These are phyloP conservation scores for Eupithecia exiguata DNA, from an alignment of 2,888 invertebrate species.

Conservation along the genomic window DNA sequence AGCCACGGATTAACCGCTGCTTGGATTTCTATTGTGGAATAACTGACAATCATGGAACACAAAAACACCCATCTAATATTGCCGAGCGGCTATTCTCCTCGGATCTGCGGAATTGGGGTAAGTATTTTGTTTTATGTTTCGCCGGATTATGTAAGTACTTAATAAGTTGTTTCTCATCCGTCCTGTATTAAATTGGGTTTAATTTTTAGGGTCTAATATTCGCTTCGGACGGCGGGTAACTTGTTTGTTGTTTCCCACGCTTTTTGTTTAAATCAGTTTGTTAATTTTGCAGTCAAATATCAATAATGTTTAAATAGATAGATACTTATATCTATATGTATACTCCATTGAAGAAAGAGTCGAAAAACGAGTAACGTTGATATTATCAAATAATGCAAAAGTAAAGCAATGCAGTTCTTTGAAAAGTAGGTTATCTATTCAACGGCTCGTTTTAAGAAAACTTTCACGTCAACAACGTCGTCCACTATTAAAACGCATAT, in stretches of 20 bases:
- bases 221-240: not conserved
- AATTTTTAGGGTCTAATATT: not conserved
- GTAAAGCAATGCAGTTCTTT: not conserved
- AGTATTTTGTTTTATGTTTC: conserved; percentile 14
- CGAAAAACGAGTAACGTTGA: not conserved
- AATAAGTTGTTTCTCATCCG: conserved; percentile 9
- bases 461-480: conserved; percentile 18
- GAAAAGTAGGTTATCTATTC: conserved; percentile 9
- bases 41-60: conserved; percentile 18
- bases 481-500: conserved; percentile 58
- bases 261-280: not conserved
- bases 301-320: not conserved
- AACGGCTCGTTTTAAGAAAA: conserved; percentile 1
- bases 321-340: too few relatives aligned
- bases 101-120: conserved; percentile 6
- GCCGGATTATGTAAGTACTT: conserved; percentile 9
- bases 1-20: conserved; percentile 21
- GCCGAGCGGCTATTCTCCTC: conserved; percentile 1
- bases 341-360: not conserved
- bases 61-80: conserved; percentile 19
- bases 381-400: not conserved
- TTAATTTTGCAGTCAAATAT: not conserved
- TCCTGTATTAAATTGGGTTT: conserved; percentile 4
- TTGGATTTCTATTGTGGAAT: conserved; percentile 23
- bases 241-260: not conserved